These are phyloP conservation scores for Bugulina stolonifera DNA, from an alignment of 2,888 invertebrate genomes.

Conservation along the genomic window DNA sequence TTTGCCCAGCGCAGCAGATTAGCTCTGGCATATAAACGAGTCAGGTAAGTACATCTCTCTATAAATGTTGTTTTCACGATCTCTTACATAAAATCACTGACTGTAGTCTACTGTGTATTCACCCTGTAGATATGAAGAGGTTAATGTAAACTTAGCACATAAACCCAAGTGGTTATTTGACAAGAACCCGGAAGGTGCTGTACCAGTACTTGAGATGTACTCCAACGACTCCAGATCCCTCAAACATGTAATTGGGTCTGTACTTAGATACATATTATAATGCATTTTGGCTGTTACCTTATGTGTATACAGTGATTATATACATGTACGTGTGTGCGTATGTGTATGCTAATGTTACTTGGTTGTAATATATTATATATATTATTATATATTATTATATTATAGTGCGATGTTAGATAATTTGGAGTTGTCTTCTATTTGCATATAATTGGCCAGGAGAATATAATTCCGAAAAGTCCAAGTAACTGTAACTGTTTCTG, in stretches of 20 bases:
- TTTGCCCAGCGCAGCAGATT: neutral
- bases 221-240: neutral
- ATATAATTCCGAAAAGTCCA: neutral
- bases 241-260: neutral
- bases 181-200: constrained; percentile 21
- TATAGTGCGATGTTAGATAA: too few species aligned
- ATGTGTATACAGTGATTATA: too few species aligned
- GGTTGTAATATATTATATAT: too few species aligned
- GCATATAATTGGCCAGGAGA: too few species aligned
- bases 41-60: constrained; percentile 4
- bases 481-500: neutral
- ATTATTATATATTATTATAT: too few species aligned
- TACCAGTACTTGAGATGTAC: neutral
- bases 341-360: too few species aligned
- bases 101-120: neutral
- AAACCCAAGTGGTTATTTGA: constrained; percentile 8
- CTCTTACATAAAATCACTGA: too few species aligned
- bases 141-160: constrained; percentile 6
- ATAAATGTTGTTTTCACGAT: too few species aligned
- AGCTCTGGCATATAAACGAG: constrained; percentile 4
- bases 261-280: too few species aligned
- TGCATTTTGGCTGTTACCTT: too few species aligned
- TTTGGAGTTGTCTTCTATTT: too few species aligned
- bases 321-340: too few species aligned
- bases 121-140: constrained; percentile 4